A percentile compares a stretch with the other conserved stretches of the same genome.
These are phyloP conservation scores for Phalacrocorax pelagicus DNA, from an alignment of 2,113 vertebrate genomes.

Conservation along the genomic window DNA sequence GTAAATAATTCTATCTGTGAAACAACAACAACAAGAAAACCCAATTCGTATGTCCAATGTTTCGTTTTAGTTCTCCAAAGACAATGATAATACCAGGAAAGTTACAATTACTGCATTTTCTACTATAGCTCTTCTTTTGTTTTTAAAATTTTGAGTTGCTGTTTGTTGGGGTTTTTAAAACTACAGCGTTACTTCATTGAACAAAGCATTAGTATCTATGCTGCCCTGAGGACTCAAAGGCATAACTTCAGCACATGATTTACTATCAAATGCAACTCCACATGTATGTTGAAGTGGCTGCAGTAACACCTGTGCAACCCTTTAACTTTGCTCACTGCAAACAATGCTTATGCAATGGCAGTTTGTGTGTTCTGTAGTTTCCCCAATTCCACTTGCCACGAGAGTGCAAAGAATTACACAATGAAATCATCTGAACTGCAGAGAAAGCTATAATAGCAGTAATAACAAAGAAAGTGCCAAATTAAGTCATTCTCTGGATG, in stretches of 20 bases:
- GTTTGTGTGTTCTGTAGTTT: neutral
- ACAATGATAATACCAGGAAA: neutral
- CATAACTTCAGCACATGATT: neutral
- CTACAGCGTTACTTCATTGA: neutral
- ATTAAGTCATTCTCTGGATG: neutral
- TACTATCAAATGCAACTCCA: neutral
- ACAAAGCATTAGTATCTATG: neutral
- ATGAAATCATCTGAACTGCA: neutral
- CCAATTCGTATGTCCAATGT: rapidly evolving
- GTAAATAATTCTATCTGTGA: neutral
- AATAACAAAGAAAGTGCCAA: neutral
- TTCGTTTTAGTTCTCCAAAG: neutral
- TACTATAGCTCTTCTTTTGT: neutral
- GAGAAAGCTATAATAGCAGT: neutral
- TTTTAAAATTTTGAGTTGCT: neutral
- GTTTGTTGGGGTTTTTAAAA: neutral
- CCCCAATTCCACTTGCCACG: neutral
- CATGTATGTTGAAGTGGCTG: rapidly evolving
- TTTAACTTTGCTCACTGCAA: neutral
- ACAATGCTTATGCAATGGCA: neutral
- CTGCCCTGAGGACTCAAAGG: neutral
- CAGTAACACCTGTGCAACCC: neutral
- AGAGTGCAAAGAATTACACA: neutral
- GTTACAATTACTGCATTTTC: neutral
- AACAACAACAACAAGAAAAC: neutral